Evolutionary conservation across 2,888 invertebrate genomes (phyloP), one percentile per base, ranked within the genome.

Genomic region (Gryllus longicercus): DNA sequence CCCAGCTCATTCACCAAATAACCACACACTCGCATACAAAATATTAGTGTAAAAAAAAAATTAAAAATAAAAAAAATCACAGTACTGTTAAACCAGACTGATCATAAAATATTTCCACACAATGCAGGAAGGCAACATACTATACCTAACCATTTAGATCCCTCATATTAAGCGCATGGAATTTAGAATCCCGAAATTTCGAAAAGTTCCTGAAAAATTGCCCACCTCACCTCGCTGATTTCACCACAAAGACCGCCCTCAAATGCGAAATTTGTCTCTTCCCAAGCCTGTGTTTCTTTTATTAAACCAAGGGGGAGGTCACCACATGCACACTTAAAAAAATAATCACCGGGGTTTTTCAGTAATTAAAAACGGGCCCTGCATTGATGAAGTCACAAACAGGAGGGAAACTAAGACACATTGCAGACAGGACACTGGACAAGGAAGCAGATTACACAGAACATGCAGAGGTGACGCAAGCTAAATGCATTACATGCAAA

Each of bases 1-100:
- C 63, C 63, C 63, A 63, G n/a, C 63, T 18, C 63, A 63, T 63
- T 63, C 63, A 63, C 63, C 63, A 18, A n/a, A 63, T 63, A 63
- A n/a, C 63, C 63, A 63, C 63, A 63, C 63, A 38, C 38, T 38
- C 38, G 38, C 38, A 63, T 63, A 63, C 63, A 63, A 63, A 38
- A 63, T n/a, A 63, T 63, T 63, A 63, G 63, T 63, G 14, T 63
- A 63, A 63, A 38, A 38, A 38, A 38, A 38, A 38, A 38, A 8
- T 38, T 1, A 38, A 38, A 38, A 38, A 38, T 8, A 38, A 38
- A 38, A 21, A 38, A 38, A 63, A 63, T 63, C 63, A 63, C 63
- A 63, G 63, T 63, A 63, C 63, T 63, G 63, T 63, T 63, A 63
- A 38, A 63, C 63, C 63, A 63, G 63, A 63, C 63, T 63, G 63